These are phyloP conservation scores for Dendroctonus ponderosae DNA, from an alignment of 1,140 invertebrate genomes.

Conservation along the genomic window DNA sequence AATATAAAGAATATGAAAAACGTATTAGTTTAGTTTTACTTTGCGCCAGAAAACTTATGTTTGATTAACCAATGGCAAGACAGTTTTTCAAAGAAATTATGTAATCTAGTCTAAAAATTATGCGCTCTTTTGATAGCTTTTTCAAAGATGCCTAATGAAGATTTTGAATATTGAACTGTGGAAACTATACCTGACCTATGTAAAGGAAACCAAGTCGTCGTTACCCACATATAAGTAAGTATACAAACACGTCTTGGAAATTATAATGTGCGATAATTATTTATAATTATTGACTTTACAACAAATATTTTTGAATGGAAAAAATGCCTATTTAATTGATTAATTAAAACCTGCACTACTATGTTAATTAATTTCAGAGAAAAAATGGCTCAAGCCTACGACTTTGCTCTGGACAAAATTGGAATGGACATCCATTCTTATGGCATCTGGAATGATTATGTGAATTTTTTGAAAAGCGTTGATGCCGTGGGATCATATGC, in stretches of 20 bases:
- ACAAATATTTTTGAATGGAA: too few species aligned
- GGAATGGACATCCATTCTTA: conserved; percentile 97
- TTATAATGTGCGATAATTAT: neutral
- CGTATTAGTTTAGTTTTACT: conserved; percentile 25
- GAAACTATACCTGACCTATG: conserved; percentile 96
- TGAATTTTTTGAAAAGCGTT: conserved; percentile 94
- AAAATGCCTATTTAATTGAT: neutral
- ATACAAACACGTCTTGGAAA: conserved; percentile 14
- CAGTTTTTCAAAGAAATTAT: conserved; percentile 9
- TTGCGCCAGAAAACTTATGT: conserved; percentile 31
- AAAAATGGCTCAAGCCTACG: conserved; percentile 99
- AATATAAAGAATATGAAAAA: conserved; percentile 4
- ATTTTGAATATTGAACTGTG: conserved; percentile 98
- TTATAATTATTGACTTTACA: too few species aligned
- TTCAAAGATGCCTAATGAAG: conserved; percentile 97
- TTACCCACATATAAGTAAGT: conserved; percentile 92
- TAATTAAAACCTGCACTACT: too few species aligned
- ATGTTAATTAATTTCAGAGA: conserved; percentile 70
- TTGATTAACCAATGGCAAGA: conserved; percentile 40
- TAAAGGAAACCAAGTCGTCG: conserved; percentile 95
- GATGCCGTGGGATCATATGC: conserved; percentile 98
- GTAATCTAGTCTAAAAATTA: neutral
- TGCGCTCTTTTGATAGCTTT: conserved; percentile 67
- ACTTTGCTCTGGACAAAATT: conserved; percentile 98
- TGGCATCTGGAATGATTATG: conserved; percentile 97